phyloP scores from a whole-genome alignment of 2,113 vertebrate genomes.

The Alligator sinensis region DNA sequence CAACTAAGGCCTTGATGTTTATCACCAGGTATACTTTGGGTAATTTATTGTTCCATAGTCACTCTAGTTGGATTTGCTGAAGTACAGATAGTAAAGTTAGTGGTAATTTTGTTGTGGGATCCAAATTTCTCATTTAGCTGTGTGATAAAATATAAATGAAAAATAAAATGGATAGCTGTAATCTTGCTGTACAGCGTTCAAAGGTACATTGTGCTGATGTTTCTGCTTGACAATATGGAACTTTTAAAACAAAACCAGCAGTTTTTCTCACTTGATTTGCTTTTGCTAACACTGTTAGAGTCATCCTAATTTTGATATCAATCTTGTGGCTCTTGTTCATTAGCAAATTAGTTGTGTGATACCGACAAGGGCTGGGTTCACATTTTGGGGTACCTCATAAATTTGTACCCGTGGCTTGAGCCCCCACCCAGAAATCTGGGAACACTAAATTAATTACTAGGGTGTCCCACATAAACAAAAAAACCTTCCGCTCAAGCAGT shows the following conservation, averaged over 20 bases:
- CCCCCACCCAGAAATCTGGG: no score
- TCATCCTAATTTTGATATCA: neutral
- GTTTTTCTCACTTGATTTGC: neutral
- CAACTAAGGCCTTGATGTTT: neutral
- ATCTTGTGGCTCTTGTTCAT: neutral
- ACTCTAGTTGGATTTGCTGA: neutral
- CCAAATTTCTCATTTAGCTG: neutral
- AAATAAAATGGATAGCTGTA: neutral
- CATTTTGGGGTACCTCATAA: no score
- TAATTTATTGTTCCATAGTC: neutral
- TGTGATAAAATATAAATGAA: neutral
- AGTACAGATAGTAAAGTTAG: neutral
- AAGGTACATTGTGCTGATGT: neutral
- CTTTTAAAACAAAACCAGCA: neutral
- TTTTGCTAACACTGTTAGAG: neutral
- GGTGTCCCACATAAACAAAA: no score
- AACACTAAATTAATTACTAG: no score
- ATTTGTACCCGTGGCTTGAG: no score
- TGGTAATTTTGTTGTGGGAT: neutral
- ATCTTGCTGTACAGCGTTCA: neutral
- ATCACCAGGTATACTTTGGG: neutral
- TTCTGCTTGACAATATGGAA: neutral
- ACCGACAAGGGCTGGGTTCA: no score
- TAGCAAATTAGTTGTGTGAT: neutral
- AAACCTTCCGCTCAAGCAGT: no score